Base-by-base conservation (phyloP, 2,888 invertebrate species). In the Xestia rhomboidea region DNA sequence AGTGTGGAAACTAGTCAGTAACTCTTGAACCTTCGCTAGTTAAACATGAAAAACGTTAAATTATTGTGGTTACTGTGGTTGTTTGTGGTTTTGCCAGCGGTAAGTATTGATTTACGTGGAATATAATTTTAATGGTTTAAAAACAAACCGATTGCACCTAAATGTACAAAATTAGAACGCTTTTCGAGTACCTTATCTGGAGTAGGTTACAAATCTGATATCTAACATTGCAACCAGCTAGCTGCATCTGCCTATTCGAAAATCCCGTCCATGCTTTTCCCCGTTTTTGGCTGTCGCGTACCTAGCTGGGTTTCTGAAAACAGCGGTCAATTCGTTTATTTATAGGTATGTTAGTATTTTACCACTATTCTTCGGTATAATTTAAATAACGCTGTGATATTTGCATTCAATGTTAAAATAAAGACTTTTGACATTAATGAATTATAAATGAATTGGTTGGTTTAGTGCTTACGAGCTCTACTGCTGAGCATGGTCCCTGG, bases 1-100 rank as follows among this genome's bases (percentile, higher is more conserved):
- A 70, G 41, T 78, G 77, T 77, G 76, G 71, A 18, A 51, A 54
- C 46, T 64, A 64, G 66, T 85, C 91, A 95, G 93, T 94, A 80
- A 78, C 89, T 91, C 88, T 91, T 93, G 89, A 91, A 91, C 85
- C 78, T 90, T 92, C 88, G 18, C 5, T 10, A 76, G 49, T 84
- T 76, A 73, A 93, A 90, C 90, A 95, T 95, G 95, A 93, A 91
- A 86, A 93, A 90, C 90, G 95, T 95, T 94, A 93, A 91, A 85
- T 81, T 92, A 75, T 67, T 94, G 89, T 91, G 91, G 90, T 79
- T 93, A 57, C 83, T 89, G 86, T 88, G 75, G 76, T 64, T 84
- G 15, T 82, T 85, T 85, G 77, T 91, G 62, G 49, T 93, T 60
- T 81, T 94, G 60, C 91, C 93, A 75, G 83, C 89, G 91, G 95